Conservation (phyloP, 2,113 vertebrate species). For the Syrrhaptes paradoxus region DNA sequence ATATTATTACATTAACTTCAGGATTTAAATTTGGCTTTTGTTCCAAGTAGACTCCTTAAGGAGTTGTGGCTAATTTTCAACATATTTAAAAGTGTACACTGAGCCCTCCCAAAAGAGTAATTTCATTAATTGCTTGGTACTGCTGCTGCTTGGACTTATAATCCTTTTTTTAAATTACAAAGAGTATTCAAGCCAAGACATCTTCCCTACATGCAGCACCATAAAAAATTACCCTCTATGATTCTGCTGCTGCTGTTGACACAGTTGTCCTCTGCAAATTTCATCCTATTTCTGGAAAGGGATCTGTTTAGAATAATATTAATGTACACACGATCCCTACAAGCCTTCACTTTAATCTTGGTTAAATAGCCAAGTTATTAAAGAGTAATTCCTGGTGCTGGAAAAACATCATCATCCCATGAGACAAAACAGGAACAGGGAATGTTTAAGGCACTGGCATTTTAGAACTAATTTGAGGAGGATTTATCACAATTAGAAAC, state of each 20-base stretch:
- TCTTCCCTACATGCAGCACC: not conserved
- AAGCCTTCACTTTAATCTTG: conserved; percentile 42
- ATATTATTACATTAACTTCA: conserved; percentile 53
- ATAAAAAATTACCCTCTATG: not conserved
- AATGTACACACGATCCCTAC: conserved; percentile 12
- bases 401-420: not conserved
- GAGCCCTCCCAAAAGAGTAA: conserved; percentile 55
- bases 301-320: conserved; percentile 36
- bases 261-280: conserved; percentile 48
- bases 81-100: conserved; percentile 38
- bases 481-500: conserved; percentile 52
- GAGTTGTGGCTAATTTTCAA: conserved; percentile 52
- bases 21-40: conserved; percentile 55
- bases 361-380: conserved; percentile 56
- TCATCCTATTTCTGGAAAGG: conserved; percentile 24
- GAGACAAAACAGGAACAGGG: not conserved
- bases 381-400: conserved; percentile 45
- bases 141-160: conserved; percentile 25
- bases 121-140: conserved; percentile 61
- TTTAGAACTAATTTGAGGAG: conserved; percentile 44
- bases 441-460: not conserved
- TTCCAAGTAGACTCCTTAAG: conserved; percentile 40
- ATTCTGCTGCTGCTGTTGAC: conserved; percentile 36
- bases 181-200: not conserved
- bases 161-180: conserved; percentile 43